Base-by-base conservation (phyloP, 1,140 invertebrate species). In the Drosophila elegans region DNA sequence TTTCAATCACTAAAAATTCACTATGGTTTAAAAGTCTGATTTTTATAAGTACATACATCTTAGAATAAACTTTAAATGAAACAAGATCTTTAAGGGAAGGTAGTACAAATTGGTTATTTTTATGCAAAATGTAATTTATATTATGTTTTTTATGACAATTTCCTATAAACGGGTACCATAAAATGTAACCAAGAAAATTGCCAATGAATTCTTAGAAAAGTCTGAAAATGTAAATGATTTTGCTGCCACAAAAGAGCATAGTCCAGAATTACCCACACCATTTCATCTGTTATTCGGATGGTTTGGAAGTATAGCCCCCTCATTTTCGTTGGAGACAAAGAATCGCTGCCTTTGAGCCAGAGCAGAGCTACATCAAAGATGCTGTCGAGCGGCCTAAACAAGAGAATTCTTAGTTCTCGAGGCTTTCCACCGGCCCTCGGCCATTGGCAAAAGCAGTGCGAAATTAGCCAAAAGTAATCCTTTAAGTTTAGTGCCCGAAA, bases 391-490 rank as follows among this genome's bases (percentile, higher is more conserved):
- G 34, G 57, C 49, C 49, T 34, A 39, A 55, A 64, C 72, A 74
- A 75, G 71, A 36, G 64, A 45, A 51, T 4, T 51, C 54, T 51
- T n/a, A 21, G 53, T 39, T 59, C 77, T 59, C 51, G 21, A 25
- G 25, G 21, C 39, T n/a, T 53, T 38, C 39, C 41, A 51, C 7
- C 48, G 27, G 27, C 36, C 39, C 34, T 36, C 36, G 12, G 64
- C 25, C 66, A 67, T 67, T 67, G 67, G 63, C 27, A 34, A 69
- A 71, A 44, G 62, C 73, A 54, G 53, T 69, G 80, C 80, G 59
- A 89, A 88, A 88, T 88, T 88, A 88, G 84, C 84, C 83, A 89
- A 84, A 89, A 88, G 84, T 88, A 88, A 88, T 88, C 84, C 84
- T 89, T 88, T 88, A 88, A 88, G 84, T 88, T 83, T 89, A 63